phyloP scores from a whole-genome alignment of 2,888 invertebrate genomes.

The Ichneumon xanthorius region DNA sequence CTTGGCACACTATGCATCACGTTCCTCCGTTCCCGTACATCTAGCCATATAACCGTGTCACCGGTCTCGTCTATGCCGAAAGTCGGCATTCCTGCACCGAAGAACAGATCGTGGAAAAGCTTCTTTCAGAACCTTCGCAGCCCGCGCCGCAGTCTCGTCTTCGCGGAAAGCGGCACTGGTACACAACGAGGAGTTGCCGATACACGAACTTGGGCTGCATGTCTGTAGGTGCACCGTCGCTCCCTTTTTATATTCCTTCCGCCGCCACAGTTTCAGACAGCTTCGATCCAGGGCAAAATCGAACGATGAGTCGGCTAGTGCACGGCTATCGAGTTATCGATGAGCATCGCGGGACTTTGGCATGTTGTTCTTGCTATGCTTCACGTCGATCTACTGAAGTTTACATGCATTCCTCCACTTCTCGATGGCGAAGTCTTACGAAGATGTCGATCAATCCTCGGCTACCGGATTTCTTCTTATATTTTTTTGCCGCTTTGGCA shows the following conservation, averaged over 20 bases:
- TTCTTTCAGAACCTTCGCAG: constrained; percentile 33
- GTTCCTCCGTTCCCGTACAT: background rate
- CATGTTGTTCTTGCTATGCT: background rate
- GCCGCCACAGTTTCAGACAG: constrained; percentile 3
- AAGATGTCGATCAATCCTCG: constrained; percentile 15
- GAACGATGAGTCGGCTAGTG: constrained; percentile 49
- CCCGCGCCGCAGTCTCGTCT: background rate
- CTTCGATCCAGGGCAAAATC: constrained; percentile 12
- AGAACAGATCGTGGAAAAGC: constrained; percentile 43
- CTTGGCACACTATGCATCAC: constrained; percentile 11
- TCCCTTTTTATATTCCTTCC: constrained; percentile 15
- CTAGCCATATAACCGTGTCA: background rate
- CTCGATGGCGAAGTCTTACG: background rate
- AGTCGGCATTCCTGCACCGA: background rate
- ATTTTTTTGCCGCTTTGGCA: background rate
- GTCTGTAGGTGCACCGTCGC: background rate
- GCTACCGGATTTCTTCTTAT: background rate
- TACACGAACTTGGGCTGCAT: background rate
- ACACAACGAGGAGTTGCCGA: background rate
- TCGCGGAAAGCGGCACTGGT: background rate
- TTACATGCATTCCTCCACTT: background rate
- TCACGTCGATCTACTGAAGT: background rate
- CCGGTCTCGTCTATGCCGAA: background rate
- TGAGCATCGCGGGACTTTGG: background rate
- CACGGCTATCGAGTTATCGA: constrained; percentile 46